Percentiles rank a stretch among this genome's conserved stretches.
phyloP scores from a whole-genome alignment of 2,888 invertebrate genomes.

The Tetheella fluctuosa region DNA sequence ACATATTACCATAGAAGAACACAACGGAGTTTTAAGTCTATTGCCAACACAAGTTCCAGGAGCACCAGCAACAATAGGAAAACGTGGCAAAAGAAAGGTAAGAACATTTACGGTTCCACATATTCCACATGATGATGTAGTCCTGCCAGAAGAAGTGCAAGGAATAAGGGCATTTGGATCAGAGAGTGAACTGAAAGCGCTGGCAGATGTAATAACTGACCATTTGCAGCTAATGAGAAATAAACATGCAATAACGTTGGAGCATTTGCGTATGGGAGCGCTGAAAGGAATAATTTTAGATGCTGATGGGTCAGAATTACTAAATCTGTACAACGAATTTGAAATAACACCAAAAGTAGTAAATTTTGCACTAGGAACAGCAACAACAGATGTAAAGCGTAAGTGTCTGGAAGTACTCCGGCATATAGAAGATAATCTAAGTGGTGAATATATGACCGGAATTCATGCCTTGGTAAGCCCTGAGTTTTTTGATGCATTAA shows the following conservation, averaged over 20 bases:
- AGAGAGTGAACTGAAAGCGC: slow-evolving; percentile 19
- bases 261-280: slow-evolving; percentile 19
- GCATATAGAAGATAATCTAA: slow-evolving; percentile 15
- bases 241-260: slow-evolving; percentile 20
- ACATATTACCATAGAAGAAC: slow-evolving; percentile 20
- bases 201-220: slow-evolving; percentile 20
- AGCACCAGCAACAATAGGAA: slow-evolving; percentile 21
- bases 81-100: slow-evolving; percentile 20
- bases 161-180: slow-evolving; percentile 21
- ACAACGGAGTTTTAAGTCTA: slow-evolving; percentile 19
- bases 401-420: slow-evolving; percentile 16
- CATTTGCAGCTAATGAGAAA: slow-evolving; percentile 20
- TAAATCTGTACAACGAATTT: slow-evolving; percentile 20
- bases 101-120: slow-evolving; percentile 20
- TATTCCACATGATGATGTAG: slow-evolving; percentile 20
- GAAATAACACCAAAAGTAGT: slow-evolving; percentile 21
- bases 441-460: slow-evolving; percentile 17
- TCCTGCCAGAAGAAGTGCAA: slow-evolving; percentile 18
- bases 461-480: slow-evolving; percentile 17
- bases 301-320: slow-evolving; percentile 17
- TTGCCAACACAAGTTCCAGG: slow-evolving; percentile 18
- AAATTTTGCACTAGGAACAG: slow-evolving; percentile 20
- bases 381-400: slow-evolving; percentile 19
- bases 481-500: slow-evolving; percentile 19
- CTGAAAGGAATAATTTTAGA: slow-evolving; percentile 17